phyloP scores from a whole-genome alignment of 2,113 vertebrate species.

The Mystacornis crossleyi region DNA sequence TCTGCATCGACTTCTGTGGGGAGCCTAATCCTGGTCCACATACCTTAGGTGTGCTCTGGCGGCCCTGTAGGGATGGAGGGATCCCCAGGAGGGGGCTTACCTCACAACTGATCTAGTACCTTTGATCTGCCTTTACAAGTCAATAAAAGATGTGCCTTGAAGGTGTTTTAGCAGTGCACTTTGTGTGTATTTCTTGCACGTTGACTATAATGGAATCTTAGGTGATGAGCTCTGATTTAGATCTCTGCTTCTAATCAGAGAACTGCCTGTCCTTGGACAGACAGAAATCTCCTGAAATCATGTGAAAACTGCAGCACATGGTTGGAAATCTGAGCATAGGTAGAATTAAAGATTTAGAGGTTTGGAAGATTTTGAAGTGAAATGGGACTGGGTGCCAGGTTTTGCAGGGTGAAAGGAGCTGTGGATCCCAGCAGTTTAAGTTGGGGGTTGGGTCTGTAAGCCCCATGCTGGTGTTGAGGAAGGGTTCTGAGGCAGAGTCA shows the following conservation, averaged over 20 bases:
- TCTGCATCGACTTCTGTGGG: background rate
- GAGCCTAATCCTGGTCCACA: fast-evolving
- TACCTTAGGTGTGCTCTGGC: background rate
- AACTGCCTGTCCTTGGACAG: background rate
- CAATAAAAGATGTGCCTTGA: background rate
- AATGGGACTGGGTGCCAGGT: fast-evolving
- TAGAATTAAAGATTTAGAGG: background rate
- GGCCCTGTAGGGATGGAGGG: background rate
- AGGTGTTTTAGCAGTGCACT: background rate
- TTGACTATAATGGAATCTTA: background rate
- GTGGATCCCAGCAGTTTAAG: background rate
- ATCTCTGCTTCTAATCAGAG: background rate
- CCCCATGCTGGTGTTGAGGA: background rate
- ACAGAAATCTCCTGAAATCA: background rate
- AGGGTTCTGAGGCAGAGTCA: background rate
- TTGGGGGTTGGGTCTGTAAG: fast-evolving
- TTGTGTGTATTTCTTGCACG: background rate
- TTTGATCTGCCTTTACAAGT: background rate
- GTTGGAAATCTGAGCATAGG: background rate
- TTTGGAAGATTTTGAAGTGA: background rate
- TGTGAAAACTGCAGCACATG: fast-evolving
- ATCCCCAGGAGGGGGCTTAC: background rate
- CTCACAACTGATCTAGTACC: background rate
- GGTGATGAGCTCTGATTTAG: background rate
- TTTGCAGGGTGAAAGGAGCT: background rate